Evolutionary conservation across 2,113 vertebrate species (phyloP).

Genomic region (Eptesicus fuscus): DNA sequence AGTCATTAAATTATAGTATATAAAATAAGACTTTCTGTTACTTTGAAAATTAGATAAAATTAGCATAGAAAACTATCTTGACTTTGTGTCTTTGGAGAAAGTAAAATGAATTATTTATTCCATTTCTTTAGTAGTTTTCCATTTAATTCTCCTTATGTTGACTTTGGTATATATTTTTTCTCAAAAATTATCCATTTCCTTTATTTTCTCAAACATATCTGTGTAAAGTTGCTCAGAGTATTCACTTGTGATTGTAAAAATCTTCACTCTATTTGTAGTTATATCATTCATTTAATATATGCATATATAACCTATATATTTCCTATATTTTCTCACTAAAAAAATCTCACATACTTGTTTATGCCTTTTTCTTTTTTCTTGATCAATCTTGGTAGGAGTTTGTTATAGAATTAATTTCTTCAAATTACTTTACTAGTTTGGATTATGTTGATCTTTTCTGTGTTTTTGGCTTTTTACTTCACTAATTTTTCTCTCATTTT

Average conservation of each 20-base stretch:
- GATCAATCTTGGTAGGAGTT: neutral
- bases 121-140: neutral
- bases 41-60: neutral
- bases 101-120: neutral
- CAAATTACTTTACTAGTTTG: neutral
- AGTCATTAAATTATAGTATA: neutral
- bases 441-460: neutral
- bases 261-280: neutral
- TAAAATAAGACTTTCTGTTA: constrained; percentile 4
- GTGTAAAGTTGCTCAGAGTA: neutral
- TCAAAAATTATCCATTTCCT: neutral
- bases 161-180: neutral
- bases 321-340: neutral
- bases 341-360: neutral
- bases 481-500: neutral
- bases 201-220: neutral
- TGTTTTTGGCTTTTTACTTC: neutral
- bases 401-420: constrained; percentile 1
- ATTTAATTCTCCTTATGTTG: neutral
- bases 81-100: neutral
- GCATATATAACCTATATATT: neutral
- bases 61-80: neutral
- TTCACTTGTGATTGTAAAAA: neutral
- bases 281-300: neutral
- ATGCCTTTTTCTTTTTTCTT: neutral